A percentile compares a stretch with the other conserved stretches of the same genome.
Evolutionary conservation across 2,888 invertebrate species (phyloP).

Genomic region (Agrochola lota): DNA sequence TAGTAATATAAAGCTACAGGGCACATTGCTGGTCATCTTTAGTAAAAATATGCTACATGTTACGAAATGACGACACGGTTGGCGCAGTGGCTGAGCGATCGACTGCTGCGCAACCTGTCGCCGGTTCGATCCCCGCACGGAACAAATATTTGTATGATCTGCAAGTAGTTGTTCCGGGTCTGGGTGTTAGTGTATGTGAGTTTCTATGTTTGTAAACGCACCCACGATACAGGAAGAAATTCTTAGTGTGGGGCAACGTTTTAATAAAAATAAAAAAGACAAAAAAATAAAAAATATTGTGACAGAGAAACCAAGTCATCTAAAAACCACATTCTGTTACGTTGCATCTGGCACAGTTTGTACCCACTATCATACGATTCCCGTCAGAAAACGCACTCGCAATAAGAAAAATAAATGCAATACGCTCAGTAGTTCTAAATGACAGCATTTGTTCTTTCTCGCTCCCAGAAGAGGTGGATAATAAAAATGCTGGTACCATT

Average conservation of each 20-base stretch:
- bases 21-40: background rate
- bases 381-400: background rate
- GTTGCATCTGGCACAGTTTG: background rate
- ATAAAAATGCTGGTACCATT: constrained; percentile 28
- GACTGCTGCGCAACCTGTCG: no score
- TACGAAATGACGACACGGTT: no score
- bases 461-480: background rate
- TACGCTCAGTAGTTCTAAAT: constrained; percentile 3
- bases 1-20: background rate
- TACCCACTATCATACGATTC: background rate
- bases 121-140: no score
- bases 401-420: constrained; percentile 25
- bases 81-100: no score
- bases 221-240: no score
- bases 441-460: constrained; percentile 23
- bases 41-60: background rate
- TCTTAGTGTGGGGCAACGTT: no score
- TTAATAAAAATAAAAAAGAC: no score
- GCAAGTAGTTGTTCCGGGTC: no score
- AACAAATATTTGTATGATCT: no score
- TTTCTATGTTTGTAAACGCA: no score
- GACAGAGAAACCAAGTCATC: background rate
- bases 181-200: no score
- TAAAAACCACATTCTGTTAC: background rate
- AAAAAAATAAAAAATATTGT: background rate